Evolutionary conservation across 1,140 invertebrate genomes (phyloP).

Genomic region (Chrysoperla carnea): DNA sequence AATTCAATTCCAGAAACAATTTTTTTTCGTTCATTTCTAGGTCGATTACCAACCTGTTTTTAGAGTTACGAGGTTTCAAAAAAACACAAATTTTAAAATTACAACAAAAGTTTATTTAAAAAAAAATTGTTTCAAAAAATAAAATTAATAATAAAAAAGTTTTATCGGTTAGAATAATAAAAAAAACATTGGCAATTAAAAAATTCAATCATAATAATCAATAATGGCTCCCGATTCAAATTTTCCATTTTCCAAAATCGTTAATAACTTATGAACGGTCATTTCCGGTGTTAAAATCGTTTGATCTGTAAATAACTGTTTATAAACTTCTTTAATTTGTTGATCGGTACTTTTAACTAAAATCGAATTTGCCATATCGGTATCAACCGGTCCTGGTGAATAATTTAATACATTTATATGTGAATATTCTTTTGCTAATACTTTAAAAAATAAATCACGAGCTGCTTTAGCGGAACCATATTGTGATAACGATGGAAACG

Average conservation of each 20-base stretch:
- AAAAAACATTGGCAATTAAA: neutral
- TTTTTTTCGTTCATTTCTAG: no score
- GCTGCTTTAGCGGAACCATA: slow-evolving; percentile 81
- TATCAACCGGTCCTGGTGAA: slow-evolving; percentile 83
- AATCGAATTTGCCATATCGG: slow-evolving; percentile 67
- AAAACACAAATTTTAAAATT: no score
- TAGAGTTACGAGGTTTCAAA: no score
- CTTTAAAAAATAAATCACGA: slow-evolving; percentile 81
- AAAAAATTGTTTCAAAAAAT: no score
- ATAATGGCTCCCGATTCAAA: slow-evolving; percentile 71
- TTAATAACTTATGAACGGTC: slow-evolving; percentile 56
- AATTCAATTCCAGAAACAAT: no score
- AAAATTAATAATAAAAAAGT: no score
- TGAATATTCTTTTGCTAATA: slow-evolving; percentile 66
- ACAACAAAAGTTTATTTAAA: no score
- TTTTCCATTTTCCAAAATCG: slow-evolving; percentile 47
- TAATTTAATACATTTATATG: slow-evolving; percentile 70
- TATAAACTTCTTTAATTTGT: slow-evolving; percentile 40
- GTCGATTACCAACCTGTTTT: no score
- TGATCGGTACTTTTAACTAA: slow-evolving; percentile 35
- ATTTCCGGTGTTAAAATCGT: slow-evolving; percentile 53
- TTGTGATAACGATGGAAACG: slow-evolving; percentile 54
- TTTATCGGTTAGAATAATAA: no score
- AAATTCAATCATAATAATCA: slow-evolving; percentile 61
- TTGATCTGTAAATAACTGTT: slow-evolving; percentile 31